These are phyloP conservation scores for Venturia canescens DNA, from an alignment of 1,140 invertebrate species.

Conservation along the genomic window DNA sequence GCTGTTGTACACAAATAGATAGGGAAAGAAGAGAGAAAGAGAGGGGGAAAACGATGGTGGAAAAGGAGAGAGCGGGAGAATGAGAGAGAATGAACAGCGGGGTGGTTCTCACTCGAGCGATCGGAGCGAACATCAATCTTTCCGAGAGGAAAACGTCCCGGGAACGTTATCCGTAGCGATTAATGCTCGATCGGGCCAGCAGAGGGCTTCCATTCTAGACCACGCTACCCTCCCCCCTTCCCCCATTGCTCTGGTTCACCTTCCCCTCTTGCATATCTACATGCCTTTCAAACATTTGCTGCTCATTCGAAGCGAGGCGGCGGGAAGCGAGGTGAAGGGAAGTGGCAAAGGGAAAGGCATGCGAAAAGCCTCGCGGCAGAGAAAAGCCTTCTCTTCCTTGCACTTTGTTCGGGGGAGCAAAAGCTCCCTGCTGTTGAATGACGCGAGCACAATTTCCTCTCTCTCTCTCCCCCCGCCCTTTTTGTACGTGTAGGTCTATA, in stretches of 20 bases:
- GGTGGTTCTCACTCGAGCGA: conserved; percentile 40
- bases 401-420: conserved; percentile 12
- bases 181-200: conserved; percentile 52
- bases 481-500: neutral
- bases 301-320: neutral
- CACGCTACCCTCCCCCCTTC: conserved; percentile 20
- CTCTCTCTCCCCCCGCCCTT: neutral
- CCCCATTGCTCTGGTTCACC: neutral
- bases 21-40: neutral
- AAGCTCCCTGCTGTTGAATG: conserved; percentile 24
- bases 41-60: neutral
- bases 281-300: conserved; percentile 28
- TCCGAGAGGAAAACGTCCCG: conserved; percentile 46
- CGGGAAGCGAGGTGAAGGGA: conserved; percentile 2
- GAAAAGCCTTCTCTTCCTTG: conserved; percentile 36
- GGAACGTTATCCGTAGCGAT: conserved; percentile 52
- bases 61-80: neutral
- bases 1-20: neutral
- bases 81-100: neutral
- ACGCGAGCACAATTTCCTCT: conserved; percentile 31
- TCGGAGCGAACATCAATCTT: conserved; percentile 52
- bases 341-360: conserved; percentile 29
- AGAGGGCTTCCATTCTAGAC: conserved; percentile 17
- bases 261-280: neutral
- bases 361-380: conserved; percentile 25